phyloP scores from a whole-genome alignment of 2,888 invertebrate genomes.

The Prosapia bicincta region DNA sequence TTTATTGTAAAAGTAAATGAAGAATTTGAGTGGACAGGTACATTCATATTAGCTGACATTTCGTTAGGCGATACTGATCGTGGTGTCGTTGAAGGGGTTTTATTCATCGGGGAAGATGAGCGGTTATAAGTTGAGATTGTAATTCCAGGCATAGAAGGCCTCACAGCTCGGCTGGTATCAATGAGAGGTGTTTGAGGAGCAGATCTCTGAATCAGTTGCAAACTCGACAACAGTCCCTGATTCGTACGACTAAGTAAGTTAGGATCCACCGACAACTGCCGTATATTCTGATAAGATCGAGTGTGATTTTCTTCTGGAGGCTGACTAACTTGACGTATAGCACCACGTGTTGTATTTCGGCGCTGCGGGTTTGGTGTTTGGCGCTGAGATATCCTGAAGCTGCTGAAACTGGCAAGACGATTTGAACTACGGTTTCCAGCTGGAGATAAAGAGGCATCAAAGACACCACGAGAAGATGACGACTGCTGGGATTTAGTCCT shows the following conservation, averaged over 20 bases:
- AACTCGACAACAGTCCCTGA: conserved; percentile 19
- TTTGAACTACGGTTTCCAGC: conserved; percentile 22
- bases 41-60: background rate
- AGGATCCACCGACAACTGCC: conserved; percentile 39
- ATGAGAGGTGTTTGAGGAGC: conserved; percentile 38
- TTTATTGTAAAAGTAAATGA: conserved; percentile 12
- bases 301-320: conserved; percentile 22
- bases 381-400: conserved; percentile 40
- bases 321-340: conserved; percentile 31
- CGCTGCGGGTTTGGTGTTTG: conserved; percentile 36
- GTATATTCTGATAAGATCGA: conserved; percentile 35
- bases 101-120: conserved; percentile 14
- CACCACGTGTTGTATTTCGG: conserved; percentile 35
- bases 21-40: background rate
- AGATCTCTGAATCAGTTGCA: conserved; percentile 33
- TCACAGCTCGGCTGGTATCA: conserved; percentile 9
- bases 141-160: background rate
- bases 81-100: conserved; percentile 21
- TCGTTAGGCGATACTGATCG: conserved; percentile 28
- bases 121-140: conserved; percentile 3
- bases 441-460: conserved; percentile 11
- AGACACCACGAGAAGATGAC: conserved; percentile 32
- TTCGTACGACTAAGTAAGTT: conserved; percentile 31
- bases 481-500: conserved; percentile 45
- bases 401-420: conserved; percentile 40